Evolutionary conservation across 2,113 vertebrate species (phyloP).

Genomic region (Colinus virginianus): DNA sequence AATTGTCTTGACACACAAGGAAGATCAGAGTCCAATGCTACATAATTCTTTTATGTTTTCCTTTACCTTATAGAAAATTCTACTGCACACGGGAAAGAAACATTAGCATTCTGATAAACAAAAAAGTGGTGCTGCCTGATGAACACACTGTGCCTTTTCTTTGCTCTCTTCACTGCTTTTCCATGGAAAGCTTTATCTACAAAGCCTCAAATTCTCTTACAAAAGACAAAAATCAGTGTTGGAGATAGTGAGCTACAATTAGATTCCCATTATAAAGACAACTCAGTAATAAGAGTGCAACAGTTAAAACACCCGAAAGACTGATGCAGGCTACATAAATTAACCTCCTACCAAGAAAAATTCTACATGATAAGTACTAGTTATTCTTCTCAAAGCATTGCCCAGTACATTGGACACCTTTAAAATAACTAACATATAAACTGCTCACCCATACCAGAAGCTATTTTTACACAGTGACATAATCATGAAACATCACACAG

Average conservation of each 20-base stretch:
- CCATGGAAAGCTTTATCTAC: not conserved
- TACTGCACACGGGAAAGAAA: not conserved
- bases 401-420: not conserved
- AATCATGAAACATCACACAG: not conserved
- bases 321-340: not conserved
- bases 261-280: not conserved
- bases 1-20: not conserved
- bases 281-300: not conserved
- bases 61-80: conserved; percentile 11
- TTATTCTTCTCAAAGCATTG: not conserved
- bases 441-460: not conserved
- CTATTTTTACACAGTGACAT: not conserved
- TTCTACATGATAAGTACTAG: not conserved
- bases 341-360: not conserved
- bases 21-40: not conserved
- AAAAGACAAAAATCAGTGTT: not conserved
- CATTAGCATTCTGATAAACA: not conserved
- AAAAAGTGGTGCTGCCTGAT: not conserved
- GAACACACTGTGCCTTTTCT: not conserved
- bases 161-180: not conserved
- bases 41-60: not conserved
- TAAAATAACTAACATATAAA: not conserved
- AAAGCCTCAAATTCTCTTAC: not conserved
- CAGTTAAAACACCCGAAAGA: not conserved
- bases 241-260: not conserved